Conservation (phyloP, 2,888 invertebrate species). For the Drosophila vallismaia region DNA sequence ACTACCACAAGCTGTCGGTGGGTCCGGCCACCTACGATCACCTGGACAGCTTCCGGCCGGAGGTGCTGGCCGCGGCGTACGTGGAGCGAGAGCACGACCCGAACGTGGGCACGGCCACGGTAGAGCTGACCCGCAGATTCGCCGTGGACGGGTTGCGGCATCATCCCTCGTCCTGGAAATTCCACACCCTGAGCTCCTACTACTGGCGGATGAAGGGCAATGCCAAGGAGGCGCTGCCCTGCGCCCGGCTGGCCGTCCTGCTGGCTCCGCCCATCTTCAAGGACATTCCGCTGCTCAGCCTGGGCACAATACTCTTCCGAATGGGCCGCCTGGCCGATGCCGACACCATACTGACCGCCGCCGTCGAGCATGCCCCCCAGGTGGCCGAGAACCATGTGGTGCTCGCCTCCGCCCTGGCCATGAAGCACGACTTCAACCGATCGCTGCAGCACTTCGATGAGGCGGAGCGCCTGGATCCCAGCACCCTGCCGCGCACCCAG, state of each 20-base stretch:
- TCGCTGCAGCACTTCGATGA: constrained; percentile 80
- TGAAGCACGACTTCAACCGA: constrained; percentile 82
- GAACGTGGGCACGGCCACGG: constrained; percentile 62
- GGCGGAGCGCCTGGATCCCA: constrained; percentile 80
- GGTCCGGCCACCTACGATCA: constrained; percentile 79
- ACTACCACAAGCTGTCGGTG: constrained; percentile 58
- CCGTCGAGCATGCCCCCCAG: constrained; percentile 80
- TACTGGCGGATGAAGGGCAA: constrained; percentile 83
- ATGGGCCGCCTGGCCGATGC: constrained; percentile 80
- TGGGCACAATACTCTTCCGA: constrained; percentile 82
- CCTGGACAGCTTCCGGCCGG: constrained; percentile 73
- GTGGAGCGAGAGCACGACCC: constrained; percentile 78
- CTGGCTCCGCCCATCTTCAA: constrained; percentile 78
- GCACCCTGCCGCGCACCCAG: constrained; percentile 75
- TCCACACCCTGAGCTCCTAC: constrained; percentile 81
- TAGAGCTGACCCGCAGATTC: constrained; percentile 69
- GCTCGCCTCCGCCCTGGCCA: constrained; percentile 78
- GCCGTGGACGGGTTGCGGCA: constrained; percentile 73
- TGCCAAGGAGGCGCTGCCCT: constrained; percentile 81
- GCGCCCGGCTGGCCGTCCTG: constrained; percentile 79
- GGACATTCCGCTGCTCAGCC: constrained; percentile 81
- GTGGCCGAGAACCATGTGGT: constrained; percentile 82
- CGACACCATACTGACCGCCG: constrained; percentile 77
- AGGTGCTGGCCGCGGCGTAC: constrained; percentile 62
- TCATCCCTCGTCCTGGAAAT: constrained; percentile 81